phyloP scores from a whole-genome alignment of 2,888 invertebrate genomes.

The Cancer borealis region DNA sequence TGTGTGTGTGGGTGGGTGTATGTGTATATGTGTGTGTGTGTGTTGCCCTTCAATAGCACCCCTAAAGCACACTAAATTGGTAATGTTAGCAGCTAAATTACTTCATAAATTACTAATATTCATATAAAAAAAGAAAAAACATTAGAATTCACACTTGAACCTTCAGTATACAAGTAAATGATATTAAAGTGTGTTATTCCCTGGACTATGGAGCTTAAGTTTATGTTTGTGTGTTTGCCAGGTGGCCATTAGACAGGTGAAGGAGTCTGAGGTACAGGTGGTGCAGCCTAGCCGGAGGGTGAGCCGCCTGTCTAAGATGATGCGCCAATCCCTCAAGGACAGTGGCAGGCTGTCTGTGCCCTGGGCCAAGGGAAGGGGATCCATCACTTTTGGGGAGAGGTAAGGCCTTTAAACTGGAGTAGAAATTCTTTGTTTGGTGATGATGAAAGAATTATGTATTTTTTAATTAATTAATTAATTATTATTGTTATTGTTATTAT shows the following conservation, averaged over 20 bases:
- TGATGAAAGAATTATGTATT: neutral
- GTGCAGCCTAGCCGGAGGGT: slow-evolving; percentile 30
- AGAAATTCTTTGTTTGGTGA: neutral
- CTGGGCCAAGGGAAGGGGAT: slow-evolving; percentile 63
- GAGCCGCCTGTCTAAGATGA: slow-evolving; percentile 68
- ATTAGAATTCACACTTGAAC: neutral
- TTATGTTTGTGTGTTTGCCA: slow-evolving; percentile 6
- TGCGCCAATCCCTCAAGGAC: slow-evolving; percentile 72
- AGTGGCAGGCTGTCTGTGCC: slow-evolving; percentile 73
- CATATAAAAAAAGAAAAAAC: neutral
- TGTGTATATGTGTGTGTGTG: too few relatives aligned
- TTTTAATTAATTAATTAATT: too few relatives aligned
- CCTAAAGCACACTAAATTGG: too few relatives aligned
- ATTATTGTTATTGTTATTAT: too few relatives aligned
- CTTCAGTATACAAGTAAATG: neutral
- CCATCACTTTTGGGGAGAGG: slow-evolving; percentile 71
- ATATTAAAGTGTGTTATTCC: neutral
- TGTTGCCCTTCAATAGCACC: too few relatives aligned
- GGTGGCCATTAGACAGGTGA: slow-evolving; percentile 63
- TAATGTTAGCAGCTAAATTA: too few relatives aligned
- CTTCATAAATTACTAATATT: neutral
- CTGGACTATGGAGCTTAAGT: neutral
- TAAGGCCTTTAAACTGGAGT: neutral
- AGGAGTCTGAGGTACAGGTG: slow-evolving; percentile 36
- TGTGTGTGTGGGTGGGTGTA: too few relatives aligned